Base-by-base conservation (phyloP, 2,113 vertebrate genomes). In the Crotalus horridus region DNA sequence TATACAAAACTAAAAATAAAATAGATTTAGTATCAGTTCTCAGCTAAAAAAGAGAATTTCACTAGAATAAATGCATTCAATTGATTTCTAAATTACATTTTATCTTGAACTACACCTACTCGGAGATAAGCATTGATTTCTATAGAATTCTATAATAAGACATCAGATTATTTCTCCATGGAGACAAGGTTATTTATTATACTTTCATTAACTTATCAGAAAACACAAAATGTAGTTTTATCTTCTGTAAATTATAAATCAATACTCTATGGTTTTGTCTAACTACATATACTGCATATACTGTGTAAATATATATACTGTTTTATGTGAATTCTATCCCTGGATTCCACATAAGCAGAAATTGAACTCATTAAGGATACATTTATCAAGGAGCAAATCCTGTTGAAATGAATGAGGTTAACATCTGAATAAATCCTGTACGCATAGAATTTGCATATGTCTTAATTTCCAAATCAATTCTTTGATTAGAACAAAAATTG, bases 51-150 rank as follows among this genome's bases (percentile, higher is more conserved):
- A 48, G 55, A 86, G 21, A 93, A 94, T 6, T 1, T 74, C 33
- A 90, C 93, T 43, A 87, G 94, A 96, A 91, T 23, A 6, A 94
- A 96, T 94, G 95, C 96, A 95, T 94, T 93, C 94, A 81, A 10
- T 81, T 81, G 74, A 81, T 81, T 43, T 81, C 33, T 43, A 43
- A 81, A 81, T 55, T 85, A 55, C 46, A 93, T 96, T 95, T 89
- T 89, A n/a, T 53, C 15, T 26, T 23, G 15, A 46, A 51, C 17
- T 55, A 17, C 29, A 89, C 54, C 81, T 58, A 89, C 39, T 58
- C 5, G 26, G 29, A 69, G 20, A 15, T 53, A 74, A 89, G 55
- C 33, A 51, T 85, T 89, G 39, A 55, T 92, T 89, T 81, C 10
- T 56, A 64, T 33, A 21, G 39, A 29, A 85, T 2, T 92, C 55